phyloP scores from a whole-genome alignment of 2,888 invertebrate species.

The Napeogenes inachia region DNA sequence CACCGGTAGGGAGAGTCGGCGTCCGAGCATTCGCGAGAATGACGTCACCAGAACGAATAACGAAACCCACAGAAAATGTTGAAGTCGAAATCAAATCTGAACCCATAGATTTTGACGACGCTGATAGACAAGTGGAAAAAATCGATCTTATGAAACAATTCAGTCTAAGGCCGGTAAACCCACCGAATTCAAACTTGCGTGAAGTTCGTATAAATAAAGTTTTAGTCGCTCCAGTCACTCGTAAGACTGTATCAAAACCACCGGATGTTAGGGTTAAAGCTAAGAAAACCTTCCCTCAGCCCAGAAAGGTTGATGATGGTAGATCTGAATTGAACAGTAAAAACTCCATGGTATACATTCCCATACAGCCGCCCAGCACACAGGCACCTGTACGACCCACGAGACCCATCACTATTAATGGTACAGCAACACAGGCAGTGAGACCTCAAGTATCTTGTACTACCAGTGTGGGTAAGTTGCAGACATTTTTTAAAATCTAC shows the following conservation, averaged over 20 bases:
- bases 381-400: conserved; percentile 50
- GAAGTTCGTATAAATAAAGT: conserved; percentile 64
- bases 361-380: conserved; percentile 65
- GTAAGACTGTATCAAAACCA: conserved; percentile 39
- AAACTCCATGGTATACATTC: conserved; percentile 73
- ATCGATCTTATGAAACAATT: conserved; percentile 64
- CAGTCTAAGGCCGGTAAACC: conserved; percentile 56
- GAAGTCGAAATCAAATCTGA: conserved; percentile 66
- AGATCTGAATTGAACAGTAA: conserved; percentile 61
- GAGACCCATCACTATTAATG: conserved; percentile 32
- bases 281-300: conserved; percentile 64
- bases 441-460: conserved; percentile 31
- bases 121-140: conserved; percentile 57
- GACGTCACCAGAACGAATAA: conserved; percentile 44
- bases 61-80: conserved; percentile 32
- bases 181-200: conserved; percentile 41
- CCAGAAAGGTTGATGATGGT: conserved; percentile 56
- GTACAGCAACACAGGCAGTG: conserved; percentile 24
- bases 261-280: conserved; percentile 50
- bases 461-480: conserved; percentile 20
- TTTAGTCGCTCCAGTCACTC: conserved; percentile 41
- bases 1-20: conserved; percentile 57
- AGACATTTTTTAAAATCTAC: too few relatives aligned
- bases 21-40: conserved; percentile 68
- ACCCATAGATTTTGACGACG: conserved; percentile 62